Evolutionary conservation across 2,113 vertebrate genomes (phyloP), one percentile per base, ranked within the genome.

Genomic region (Myiagra hebetior): DNA sequence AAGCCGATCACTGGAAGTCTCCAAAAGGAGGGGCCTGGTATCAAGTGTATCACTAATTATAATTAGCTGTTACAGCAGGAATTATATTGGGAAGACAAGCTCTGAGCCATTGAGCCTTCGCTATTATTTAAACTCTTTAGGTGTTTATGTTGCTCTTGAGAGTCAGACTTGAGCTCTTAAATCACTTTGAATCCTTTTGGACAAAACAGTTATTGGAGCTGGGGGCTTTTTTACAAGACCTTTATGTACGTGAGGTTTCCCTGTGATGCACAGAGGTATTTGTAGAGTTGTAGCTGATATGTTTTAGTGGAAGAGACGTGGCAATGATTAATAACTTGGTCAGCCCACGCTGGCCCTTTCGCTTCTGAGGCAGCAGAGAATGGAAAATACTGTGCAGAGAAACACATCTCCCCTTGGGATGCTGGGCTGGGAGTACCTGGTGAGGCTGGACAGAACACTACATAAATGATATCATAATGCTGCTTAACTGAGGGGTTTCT

Each of bases 321-420:
- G 90, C 90, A 90, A 6, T 93, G 94, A 97, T 96, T 72, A 95
- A 95, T 95, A 86, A 77, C 90, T 67, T 57, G 88, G 72, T 44
- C 91, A 84, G 69, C 52, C 33, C 47, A 7, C 0, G 1, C 76
- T 93, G 83, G 60, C 91, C 86, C 88, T 96, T 95, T 70, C 6
- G 3, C 50, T 91, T 70, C 39, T 23, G 17, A 86, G 55, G 85
- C 79, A 87, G 86, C 1, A 3, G 86, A 93, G 84, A 16, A 44
- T 62, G 78, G 91, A 85, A 94, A 93, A 86, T 7, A 26, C 82
- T 81, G 69, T 74, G 70, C 47, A 52, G 79, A 72, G 72, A 63
- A 80, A 44, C 55, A 24, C 4, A 1, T 39, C 22, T 80, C 21
- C 75, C 53, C 11, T 59, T 81, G 93, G 77, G 57, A 39, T 73